These are phyloP conservation scores for Passerculus sandwichensis DNA, from an alignment of 2,797 vertebrate genomes.

Conservation along the genomic window DNA sequence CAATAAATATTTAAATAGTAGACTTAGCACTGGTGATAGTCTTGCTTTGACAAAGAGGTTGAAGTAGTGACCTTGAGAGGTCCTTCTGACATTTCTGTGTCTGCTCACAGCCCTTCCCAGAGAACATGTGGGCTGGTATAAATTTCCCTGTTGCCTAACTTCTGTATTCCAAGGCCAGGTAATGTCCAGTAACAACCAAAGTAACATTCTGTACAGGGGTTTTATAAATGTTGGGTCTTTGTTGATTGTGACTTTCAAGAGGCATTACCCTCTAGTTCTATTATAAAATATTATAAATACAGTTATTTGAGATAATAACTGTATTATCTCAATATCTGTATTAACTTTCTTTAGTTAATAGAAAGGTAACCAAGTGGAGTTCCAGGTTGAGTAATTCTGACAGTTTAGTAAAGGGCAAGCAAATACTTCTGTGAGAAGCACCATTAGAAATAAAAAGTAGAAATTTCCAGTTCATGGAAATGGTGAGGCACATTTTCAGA, in stretches of 20 bases:
- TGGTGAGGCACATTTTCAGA: not conserved
- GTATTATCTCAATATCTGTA: too few species aligned
- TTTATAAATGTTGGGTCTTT: not conserved
- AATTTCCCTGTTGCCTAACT: not conserved
- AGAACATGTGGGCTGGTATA: not conserved
- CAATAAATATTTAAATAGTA: not conserved
- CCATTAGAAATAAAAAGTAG: not conserved
- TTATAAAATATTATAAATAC: not conserved
- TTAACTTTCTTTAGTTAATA: too few species aligned
- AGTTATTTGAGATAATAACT: not conserved
- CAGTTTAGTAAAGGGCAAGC: not conserved
- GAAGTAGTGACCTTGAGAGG: not conserved
- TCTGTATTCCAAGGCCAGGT: not conserved
- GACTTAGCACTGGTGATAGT: not conserved
- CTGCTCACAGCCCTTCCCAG: not conserved
- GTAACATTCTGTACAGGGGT: not conserved
- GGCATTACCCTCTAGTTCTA: not conserved
- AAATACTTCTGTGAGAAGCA: not conserved
- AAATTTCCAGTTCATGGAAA: not conserved
- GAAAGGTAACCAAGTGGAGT: not conserved
- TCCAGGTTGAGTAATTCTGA: not conserved
- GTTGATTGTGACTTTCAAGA: not conserved
- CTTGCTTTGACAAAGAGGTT: not conserved
- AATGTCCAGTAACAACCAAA: not conserved
- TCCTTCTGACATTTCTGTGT: not conserved